Evolutionary conservation across 2,797 vertebrate species (phyloP).

Genomic region (Oceanodroma leucorhoa): DNA sequence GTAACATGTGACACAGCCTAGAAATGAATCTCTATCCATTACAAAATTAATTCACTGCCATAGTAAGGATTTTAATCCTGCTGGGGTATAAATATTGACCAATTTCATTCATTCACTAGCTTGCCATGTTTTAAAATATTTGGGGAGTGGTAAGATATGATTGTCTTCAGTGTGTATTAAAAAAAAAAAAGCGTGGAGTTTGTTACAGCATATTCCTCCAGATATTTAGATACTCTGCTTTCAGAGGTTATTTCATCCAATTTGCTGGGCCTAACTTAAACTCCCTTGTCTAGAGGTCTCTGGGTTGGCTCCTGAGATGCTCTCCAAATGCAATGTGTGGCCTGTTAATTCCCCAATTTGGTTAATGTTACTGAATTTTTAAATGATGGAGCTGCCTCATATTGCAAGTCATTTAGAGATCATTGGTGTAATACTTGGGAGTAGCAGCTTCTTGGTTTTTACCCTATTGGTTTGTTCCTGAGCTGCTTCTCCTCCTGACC

Average conservation of each 20-base stretch:
- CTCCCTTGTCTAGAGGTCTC: neutral
- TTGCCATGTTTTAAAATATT: neutral
- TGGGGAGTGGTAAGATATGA: neutral
- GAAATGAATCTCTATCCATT: neutral
- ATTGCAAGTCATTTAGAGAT: neutral
- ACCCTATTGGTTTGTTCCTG: neutral
- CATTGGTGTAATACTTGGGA: neutral
- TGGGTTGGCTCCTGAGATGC: neutral
- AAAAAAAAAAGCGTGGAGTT: accelerated
- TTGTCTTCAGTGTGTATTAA: neutral
- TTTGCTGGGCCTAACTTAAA: neutral
- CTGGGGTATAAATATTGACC: neutral
- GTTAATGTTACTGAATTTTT: neutral
- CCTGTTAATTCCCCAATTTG: neutral
- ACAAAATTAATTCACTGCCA: neutral
- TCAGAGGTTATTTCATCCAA: neutral
- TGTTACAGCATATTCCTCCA: neutral
- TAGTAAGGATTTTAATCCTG: neutral
- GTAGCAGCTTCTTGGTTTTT: neutral
- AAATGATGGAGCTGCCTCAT: neutral
- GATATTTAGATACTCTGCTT: neutral
- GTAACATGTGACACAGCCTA: neutral
- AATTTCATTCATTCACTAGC: neutral
- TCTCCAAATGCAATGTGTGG: neutral
- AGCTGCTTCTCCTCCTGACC: neutral